A percentile compares a stretch with the other conserved stretches of the same genome.
Evolutionary conservation across 2,888 invertebrate genomes (phyloP).

Genomic region (Lottia gigantea): DNA sequence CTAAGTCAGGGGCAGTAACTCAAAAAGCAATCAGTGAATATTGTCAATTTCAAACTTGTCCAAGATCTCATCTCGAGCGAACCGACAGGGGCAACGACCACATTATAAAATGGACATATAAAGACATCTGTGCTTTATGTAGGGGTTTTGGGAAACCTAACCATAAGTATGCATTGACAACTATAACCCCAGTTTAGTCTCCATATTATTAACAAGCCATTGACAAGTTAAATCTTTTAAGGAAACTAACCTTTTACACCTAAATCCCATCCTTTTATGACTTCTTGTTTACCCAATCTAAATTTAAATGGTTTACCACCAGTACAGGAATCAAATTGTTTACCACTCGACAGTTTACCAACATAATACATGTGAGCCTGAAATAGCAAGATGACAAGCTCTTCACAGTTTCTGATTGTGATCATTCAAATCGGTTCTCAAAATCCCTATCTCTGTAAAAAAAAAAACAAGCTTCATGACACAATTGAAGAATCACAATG

Average conservation of each 20-base stretch:
- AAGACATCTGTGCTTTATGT: too few species aligned
- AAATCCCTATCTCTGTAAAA: background rate
- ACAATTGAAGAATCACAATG: background rate
- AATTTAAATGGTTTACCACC: constrained; percentile 88
- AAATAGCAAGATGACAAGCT: constrained; percentile 16
- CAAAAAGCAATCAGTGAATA: too few species aligned
- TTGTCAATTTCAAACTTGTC: too few species aligned
- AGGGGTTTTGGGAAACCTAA: too few species aligned
- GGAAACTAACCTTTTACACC: constrained; percentile 76
- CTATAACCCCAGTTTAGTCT: too few species aligned
- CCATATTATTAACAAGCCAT: too few species aligned
- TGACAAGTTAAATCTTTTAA: too few species aligned
- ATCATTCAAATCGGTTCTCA: background rate
- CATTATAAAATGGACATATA: too few species aligned
- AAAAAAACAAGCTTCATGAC: background rate
- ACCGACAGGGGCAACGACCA: too few species aligned
- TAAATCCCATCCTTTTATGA: constrained; percentile 91
- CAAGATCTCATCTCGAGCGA: too few species aligned
- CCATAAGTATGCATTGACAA: too few species aligned
- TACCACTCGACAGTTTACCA: constrained; percentile 83
- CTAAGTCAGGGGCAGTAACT: too few species aligned
- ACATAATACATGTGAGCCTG: constrained; percentile 82
- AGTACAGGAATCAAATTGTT: constrained; percentile 82
- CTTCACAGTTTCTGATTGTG: background rate
- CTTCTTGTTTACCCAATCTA: constrained; percentile 84